phyloP scores from a whole-genome alignment of 2,113 vertebrate species.

The Pterophyllum scalare region DNA sequence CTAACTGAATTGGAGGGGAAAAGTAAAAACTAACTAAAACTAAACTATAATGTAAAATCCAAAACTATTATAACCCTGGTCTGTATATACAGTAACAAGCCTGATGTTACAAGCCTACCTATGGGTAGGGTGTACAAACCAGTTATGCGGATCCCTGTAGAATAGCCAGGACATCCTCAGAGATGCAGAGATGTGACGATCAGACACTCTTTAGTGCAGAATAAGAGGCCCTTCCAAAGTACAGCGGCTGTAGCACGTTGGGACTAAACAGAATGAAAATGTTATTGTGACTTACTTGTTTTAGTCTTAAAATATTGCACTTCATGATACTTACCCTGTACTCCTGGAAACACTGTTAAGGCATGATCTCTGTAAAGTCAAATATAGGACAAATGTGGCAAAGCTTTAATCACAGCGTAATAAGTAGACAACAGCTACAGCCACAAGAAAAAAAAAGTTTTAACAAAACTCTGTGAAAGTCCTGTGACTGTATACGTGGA shows the following conservation, averaged over 20 bases:
- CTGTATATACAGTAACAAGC: neutral
- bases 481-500: neutral
- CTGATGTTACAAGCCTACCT: neutral
- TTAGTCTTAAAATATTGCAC: neutral
- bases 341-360: neutral
- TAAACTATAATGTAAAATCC: too few species aligned
- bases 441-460: neutral
- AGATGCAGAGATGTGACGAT: constrained; percentile 5
- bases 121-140: neutral
- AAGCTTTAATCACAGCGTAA: neutral
- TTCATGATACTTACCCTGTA: neutral
- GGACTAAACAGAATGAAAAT: neutral
- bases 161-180: neutral
- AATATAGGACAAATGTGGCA: neutral
- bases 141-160: neutral
- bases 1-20: too few species aligned
- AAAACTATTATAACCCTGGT: too few species aligned
- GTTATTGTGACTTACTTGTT: neutral
- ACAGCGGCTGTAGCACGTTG: neutral
- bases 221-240: neutral
- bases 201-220: neutral
- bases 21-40: too few species aligned
- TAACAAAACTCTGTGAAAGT: too few species aligned
- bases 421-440: neutral
- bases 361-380: neutral